Percentiles rank a stretch among this genome's conserved stretches.
These are phyloP conservation scores for Cairina moschata DNA, from an alignment of 2,113 vertebrate genomes.

Conservation along the genomic window DNA sequence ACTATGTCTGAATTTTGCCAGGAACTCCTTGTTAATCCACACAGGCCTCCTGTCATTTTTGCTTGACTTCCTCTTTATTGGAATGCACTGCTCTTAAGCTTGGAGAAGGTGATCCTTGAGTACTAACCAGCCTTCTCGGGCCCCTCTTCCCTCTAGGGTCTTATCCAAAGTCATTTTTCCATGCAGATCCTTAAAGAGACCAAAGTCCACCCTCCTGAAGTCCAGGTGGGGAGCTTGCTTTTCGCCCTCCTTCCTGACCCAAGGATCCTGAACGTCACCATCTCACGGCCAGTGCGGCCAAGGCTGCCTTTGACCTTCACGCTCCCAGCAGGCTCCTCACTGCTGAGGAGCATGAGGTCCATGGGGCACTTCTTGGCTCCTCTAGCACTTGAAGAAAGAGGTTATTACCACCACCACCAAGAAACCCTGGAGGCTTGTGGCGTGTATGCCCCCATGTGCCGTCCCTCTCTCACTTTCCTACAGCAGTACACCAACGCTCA, in stretches of 20 bases:
- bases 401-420: no score
- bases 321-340: not conserved
- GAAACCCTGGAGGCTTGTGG: no score
- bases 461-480: not conserved
- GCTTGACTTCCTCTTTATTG: not conserved
- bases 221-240: not conserved
- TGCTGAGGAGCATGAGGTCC: not conserved
- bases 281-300: not conserved
- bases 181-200: not conserved
- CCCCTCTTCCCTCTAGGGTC: not conserved
- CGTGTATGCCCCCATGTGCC: no score
- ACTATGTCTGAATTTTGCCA: not conserved
- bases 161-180: not conserved
- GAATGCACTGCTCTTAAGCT: not conserved
- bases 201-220: not conserved
- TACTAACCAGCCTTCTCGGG: not conserved
- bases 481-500: accelerated
- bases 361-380: not conserved
- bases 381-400: not conserved
- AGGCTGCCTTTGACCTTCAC: not conserved
- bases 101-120: not conserved
- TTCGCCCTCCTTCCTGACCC: not conserved
- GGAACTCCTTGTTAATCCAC: not conserved
- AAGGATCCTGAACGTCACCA: not conserved
- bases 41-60: not conserved